A percentile compares a stretch with the other conserved stretches of the same genome.
Conservation (phyloP, 2,113 vertebrate genomes). For the Bos indicus region DNA sequence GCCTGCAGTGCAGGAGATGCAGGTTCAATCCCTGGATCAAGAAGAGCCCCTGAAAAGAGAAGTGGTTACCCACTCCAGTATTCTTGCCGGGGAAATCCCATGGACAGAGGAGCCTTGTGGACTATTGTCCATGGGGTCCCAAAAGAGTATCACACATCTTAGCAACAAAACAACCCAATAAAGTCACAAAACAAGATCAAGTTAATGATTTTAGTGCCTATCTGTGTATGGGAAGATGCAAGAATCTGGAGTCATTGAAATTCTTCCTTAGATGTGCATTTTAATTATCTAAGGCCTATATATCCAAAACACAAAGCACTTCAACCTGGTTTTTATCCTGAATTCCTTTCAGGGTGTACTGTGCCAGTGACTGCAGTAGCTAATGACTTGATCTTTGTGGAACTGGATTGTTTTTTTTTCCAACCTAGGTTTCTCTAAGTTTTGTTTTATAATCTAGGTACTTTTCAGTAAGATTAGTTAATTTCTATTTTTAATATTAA, state of each 20-base stretch:
- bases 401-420: not conserved
- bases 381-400: not conserved
- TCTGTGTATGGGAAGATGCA: not conserved
- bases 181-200: not conserved
- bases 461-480: not conserved
- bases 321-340: not conserved
- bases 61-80: not conserved
- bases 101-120: fast-evolving
- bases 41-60: not conserved
- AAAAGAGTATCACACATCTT: not conserved
- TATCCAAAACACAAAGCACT: not conserved
- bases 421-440: not conserved
- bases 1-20: not conserved
- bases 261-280: not conserved
- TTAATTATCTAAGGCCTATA: not conserved
- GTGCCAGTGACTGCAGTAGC: not conserved
- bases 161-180: not conserved
- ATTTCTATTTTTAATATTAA: not conserved
- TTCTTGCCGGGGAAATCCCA: not conserved
- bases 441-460: not conserved
- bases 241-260: not conserved
- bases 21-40: not conserved
- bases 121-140: not conserved
- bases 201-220: not conserved
- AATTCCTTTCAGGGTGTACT: not conserved